These are phyloP conservation scores for Callorhinus ursinus DNA, from an alignment of 2,113 vertebrate genomes.

Conservation along the genomic window DNA sequence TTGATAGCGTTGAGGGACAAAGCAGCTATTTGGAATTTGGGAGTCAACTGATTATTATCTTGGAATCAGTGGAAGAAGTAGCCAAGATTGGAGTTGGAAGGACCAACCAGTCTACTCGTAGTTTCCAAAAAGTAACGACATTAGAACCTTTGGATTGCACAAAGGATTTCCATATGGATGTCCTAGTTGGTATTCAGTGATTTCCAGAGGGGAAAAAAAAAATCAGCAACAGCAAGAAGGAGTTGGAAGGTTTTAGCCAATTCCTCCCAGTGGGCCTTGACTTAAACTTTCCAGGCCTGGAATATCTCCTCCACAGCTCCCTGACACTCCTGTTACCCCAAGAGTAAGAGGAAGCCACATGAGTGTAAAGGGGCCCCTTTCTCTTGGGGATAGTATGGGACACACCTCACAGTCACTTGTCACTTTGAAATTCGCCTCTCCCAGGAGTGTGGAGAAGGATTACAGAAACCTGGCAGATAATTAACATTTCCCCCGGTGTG, in stretches of 20 bases:
- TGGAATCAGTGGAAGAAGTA: constrained; percentile 5
- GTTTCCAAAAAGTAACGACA: not conserved
- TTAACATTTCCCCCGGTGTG: constrained; percentile 56
- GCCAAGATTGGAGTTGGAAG: not conserved
- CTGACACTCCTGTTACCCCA: constrained; percentile 47
- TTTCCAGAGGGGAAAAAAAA: not conserved
- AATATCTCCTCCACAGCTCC: constrained; percentile 59
- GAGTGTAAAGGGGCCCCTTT: constrained; percentile 42
- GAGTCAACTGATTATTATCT: not conserved
- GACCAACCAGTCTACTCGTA: not conserved
- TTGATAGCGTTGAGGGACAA: not conserved
- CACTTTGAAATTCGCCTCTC: constrained; percentile 61
- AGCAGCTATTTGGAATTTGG: not conserved
- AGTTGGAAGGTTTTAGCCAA: not conserved
- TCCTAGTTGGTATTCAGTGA: not conserved
- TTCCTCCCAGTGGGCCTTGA: constrained; percentile 18
- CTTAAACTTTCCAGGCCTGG: constrained; percentile 61
- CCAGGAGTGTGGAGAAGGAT: constrained; percentile 57
- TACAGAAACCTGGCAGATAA: constrained; percentile 73
- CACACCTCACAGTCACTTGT: constrained; percentile 65
- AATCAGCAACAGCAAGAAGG: not conserved
- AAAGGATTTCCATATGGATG: not conserved
- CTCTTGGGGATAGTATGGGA: constrained; percentile 25
- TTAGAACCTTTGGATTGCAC: not conserved
- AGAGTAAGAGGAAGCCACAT: not conserved